Conservation (phyloP, 2,888 invertebrate species). For the Idaea biselata region DNA sequence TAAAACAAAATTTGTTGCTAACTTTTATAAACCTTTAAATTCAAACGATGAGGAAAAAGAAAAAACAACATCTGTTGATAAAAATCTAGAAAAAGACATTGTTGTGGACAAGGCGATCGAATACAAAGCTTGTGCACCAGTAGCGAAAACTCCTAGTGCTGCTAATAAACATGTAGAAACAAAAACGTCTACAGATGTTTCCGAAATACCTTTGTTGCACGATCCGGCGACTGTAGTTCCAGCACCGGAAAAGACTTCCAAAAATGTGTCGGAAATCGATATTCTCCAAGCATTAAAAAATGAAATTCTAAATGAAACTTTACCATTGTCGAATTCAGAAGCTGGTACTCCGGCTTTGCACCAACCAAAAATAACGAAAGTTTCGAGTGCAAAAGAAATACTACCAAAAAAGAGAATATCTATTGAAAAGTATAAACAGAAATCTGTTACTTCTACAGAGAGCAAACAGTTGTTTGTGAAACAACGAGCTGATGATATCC, state of each 20-base stretch:
- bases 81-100: constrained; percentile 7
- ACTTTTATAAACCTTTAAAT: constrained; percentile 55
- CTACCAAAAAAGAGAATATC: constrained; percentile 69
- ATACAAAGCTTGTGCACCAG: not conserved
- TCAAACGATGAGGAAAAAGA: constrained; percentile 20
- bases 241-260: constrained; percentile 27
- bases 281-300: constrained; percentile 73
- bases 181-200: constrained; percentile 14
- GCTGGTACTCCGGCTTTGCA: constrained; percentile 58
- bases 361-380: constrained; percentile 69
- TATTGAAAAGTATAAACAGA: constrained; percentile 73
- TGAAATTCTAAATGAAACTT: constrained; percentile 65
- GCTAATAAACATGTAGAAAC: not conserved
- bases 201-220: constrained; percentile 61
- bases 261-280: constrained; percentile 66
- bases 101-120: constrained; percentile 22
- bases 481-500: constrained; percentile 21
- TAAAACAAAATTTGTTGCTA: constrained; percentile 39
- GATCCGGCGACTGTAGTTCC: constrained; percentile 36
- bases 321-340: constrained; percentile 49
- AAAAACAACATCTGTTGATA: constrained; percentile 7
- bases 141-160: not conserved
- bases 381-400: constrained; percentile 54
- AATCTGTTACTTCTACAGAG: constrained; percentile 35
- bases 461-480: constrained; percentile 34